phyloP scores from a whole-genome alignment of 2,113 vertebrate genomes.

The Agelaius phoeniceus region DNA sequence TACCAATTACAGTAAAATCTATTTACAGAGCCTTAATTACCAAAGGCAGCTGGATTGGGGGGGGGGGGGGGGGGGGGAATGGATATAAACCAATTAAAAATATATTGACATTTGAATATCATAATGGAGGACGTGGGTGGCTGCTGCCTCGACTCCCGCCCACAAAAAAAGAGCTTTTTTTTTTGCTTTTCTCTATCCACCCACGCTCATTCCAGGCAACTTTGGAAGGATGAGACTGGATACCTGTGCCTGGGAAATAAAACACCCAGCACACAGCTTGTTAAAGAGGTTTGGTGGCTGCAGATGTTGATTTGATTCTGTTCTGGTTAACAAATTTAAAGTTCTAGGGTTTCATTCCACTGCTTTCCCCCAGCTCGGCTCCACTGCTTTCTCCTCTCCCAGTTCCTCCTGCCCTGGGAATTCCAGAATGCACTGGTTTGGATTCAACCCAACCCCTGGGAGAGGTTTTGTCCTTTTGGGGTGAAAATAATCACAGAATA shows the following conservation, averaged over 20 bases:
- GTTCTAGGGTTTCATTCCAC: background rate
- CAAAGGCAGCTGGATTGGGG: slow-evolving; percentile 31
- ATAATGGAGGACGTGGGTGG: slow-evolving; percentile 65
- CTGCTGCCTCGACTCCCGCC: slow-evolving; percentile 49
- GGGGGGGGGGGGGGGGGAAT: background rate
- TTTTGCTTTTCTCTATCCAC: slow-evolving; percentile 35
- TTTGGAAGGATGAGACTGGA: slow-evolving; percentile 23
- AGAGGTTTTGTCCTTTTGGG: background rate
- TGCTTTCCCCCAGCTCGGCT: background rate
- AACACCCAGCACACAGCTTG: background rate
- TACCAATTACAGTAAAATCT: slow-evolving; percentile 69
- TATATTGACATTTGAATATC: slow-evolving; percentile 71
- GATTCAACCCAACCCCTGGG: accelerated
- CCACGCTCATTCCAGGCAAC: slow-evolving; percentile 56
- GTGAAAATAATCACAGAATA: background rate
- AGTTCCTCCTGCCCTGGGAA: background rate
- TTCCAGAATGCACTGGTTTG: accelerated
- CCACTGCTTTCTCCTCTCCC: accelerated
- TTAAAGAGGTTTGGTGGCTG: background rate
- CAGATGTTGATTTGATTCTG: background rate
- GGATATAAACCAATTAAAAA: slow-evolving; percentile 69
- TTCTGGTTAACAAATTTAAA: background rate
- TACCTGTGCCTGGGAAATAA: background rate
- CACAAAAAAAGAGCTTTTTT: background rate
- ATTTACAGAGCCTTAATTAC: slow-evolving; percentile 70